Evolutionary conservation across 2,797 vertebrate genomes (phyloP).

Genomic region (Acrocephalus scirpaceus): DNA sequence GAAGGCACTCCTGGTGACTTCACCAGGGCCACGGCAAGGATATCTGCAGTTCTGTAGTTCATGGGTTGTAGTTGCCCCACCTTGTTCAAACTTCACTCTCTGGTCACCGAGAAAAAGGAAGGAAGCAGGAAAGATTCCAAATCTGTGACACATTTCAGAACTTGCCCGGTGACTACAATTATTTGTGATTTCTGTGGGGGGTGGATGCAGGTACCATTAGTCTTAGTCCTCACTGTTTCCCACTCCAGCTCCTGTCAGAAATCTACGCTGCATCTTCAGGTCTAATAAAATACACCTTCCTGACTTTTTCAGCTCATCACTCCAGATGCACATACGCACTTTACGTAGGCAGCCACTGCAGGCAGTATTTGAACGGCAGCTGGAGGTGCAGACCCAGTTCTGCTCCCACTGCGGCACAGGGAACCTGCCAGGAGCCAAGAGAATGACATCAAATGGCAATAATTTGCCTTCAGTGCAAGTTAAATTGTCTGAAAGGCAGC

Average conservation of each 20-base stretch:
- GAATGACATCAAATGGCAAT: background rate
- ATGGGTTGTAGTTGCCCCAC: background rate
- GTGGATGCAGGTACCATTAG: background rate
- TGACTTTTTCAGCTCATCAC: background rate
- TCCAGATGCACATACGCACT: background rate
- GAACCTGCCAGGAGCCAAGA: background rate
- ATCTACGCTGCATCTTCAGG: background rate
- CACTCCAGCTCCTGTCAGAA: background rate
- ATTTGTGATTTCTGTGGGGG: background rate
- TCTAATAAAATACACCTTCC: background rate
- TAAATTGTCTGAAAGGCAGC: conserved; percentile 51
- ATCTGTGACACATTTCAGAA: background rate
- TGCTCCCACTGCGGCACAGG: background rate
- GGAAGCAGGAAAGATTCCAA: background rate
- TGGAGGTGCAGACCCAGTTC: background rate
- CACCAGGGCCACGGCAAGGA: background rate
- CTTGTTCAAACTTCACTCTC: background rate
- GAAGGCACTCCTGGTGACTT: background rate
- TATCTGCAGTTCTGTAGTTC: background rate
- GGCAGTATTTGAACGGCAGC: background rate
- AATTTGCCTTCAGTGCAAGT: conserved; percentile 18
- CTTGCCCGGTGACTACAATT: background rate
- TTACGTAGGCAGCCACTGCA: background rate
- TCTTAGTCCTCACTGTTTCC: background rate
- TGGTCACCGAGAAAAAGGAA: background rate